Percentiles rank a stretch among this genome's conserved stretches.
Conservation (phyloP, 2,797 vertebrate genomes). For the Falco concolor region DNA sequence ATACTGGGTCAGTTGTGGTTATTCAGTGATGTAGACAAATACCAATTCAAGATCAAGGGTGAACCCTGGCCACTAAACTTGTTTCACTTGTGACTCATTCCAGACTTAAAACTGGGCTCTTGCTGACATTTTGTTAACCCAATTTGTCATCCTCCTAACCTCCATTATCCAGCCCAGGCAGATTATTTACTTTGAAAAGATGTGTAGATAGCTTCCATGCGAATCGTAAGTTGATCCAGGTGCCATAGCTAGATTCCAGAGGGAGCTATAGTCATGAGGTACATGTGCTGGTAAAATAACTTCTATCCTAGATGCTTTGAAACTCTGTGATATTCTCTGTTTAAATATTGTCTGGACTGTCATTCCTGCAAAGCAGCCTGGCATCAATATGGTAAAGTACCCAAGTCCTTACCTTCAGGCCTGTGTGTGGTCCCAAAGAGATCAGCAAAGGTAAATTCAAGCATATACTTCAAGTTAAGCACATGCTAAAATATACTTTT, state of each 20-base stretch:
- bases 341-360: background rate
- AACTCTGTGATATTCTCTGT: background rate
- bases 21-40: constrained; percentile 9
- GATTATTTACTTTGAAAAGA: constrained; percentile 48
- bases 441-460: background rate
- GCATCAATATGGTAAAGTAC: background rate
- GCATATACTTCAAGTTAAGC: background rate
- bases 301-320: background rate
- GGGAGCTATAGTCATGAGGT: background rate
- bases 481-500: background rate
- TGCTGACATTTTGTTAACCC: constrained; percentile 41
- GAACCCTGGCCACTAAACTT: constrained; percentile 10
- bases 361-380: background rate
- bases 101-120: constrained; percentile 31
- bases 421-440: background rate
- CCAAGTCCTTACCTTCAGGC: background rate
- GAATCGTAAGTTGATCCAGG: constrained; percentile 28
- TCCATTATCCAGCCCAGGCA: constrained; percentile 3
- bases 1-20: background rate
- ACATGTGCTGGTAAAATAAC: background rate
- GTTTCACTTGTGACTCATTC: constrained; percentile 38
- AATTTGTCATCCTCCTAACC: constrained; percentile 37
- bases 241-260: constrained; percentile 12
- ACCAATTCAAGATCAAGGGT: constrained; percentile 21
- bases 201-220: constrained; percentile 7